These are phyloP conservation scores for Hyles euphorbiae DNA, from an alignment of 1,140 invertebrate species.

Conservation along the genomic window DNA sequence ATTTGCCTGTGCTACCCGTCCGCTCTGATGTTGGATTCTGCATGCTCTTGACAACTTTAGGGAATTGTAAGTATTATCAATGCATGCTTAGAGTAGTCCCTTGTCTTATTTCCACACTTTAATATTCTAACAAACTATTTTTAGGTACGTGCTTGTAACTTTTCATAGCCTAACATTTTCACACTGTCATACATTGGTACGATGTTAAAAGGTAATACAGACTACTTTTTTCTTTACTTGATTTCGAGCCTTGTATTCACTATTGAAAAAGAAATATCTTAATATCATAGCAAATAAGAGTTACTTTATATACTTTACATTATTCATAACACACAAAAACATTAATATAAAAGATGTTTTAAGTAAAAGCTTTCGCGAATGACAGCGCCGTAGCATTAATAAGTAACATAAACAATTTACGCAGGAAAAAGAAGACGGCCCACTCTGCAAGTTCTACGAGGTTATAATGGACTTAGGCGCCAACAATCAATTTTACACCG, in stretches of 20 bases:
- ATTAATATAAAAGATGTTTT: too few relatives aligned
- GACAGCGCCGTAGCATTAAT: not conserved
- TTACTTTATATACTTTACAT: not conserved
- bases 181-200: too few relatives aligned
- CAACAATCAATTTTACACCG: constrained; percentile 81
- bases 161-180: too few relatives aligned
- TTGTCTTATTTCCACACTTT: too few relatives aligned
- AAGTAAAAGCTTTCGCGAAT: too few relatives aligned
- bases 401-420: constrained; percentile 10
- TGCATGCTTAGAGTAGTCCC: constrained; percentile 30
- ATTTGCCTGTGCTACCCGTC: constrained; percentile 52
- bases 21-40: constrained; percentile 50
- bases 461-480: constrained; percentile 84
- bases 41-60: constrained; percentile 66
- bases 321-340: too few relatives aligned
- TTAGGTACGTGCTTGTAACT: not conserved
- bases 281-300: not conserved
- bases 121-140: too few relatives aligned
- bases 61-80: constrained; percentile 65
- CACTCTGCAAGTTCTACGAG: constrained; percentile 87
- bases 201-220: too few relatives aligned
- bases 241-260: not conserved
- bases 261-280: not conserved
- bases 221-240: not conserved
- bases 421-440: constrained; percentile 87